These are phyloP conservation scores for Aelia acuminata DNA, from an alignment of 2,888 invertebrate genomes.

Conservation along the genomic window DNA sequence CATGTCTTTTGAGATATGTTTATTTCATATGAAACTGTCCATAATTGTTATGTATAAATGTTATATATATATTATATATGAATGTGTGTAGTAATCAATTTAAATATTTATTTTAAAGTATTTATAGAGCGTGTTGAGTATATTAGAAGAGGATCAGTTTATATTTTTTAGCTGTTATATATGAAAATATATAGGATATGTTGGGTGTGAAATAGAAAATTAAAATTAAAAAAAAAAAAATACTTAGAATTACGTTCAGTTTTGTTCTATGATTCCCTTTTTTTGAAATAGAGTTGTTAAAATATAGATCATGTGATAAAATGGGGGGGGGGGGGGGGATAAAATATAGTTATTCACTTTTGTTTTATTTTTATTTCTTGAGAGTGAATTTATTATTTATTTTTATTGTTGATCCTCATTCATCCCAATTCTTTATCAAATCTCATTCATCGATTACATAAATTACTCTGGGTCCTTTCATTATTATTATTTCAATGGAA, in stretches of 20 bases:
- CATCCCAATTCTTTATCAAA: neutral
- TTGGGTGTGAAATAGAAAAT: conserved; percentile 48
- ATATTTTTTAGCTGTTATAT: conserved; percentile 56
- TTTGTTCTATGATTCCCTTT: neutral
- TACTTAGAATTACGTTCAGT: conserved; percentile 24
- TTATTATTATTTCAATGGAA: neutral
- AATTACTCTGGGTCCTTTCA: neutral
- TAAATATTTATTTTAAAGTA: conserved; percentile 50
- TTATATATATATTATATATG: neutral
- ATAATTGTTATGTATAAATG: conserved; percentile 36
- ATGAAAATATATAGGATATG: conserved; percentile 52
- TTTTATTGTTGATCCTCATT: neutral
- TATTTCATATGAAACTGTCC: conserved; percentile 49
- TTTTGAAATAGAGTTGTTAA: neutral
- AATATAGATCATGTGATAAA: conserved; percentile 33
- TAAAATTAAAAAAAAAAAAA: neutral
- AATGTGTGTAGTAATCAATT: conserved; percentile 41
- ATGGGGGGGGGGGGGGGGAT: conserved; percentile 4
- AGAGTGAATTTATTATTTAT: neutral
- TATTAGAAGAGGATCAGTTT: conserved; percentile 53
- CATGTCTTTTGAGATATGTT: conserved; percentile 40
- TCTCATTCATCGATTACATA: neutral
- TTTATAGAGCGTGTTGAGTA: conserved; percentile 54
- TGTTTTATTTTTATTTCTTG: neutral
- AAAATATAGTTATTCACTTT: neutral